Percentiles rank a stretch among this genome's conserved stretches.
These are phyloP conservation scores for Helicoverpa armigera DNA, from an alignment of 1,140 invertebrate species.

Conservation along the genomic window DNA sequence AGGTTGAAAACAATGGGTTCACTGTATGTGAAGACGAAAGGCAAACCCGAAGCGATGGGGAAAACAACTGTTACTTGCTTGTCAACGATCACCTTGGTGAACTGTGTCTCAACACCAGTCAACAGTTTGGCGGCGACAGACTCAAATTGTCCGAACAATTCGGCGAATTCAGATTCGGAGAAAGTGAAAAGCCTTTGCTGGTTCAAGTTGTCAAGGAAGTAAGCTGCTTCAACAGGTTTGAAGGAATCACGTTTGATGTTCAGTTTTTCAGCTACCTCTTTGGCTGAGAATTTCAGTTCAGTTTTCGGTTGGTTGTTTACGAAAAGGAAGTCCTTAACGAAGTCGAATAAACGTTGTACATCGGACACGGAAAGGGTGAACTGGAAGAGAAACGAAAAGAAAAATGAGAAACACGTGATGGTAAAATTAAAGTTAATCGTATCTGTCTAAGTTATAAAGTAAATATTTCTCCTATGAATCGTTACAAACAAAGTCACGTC, in stretches of 20 bases:
- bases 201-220: conserved; percentile 81
- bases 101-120: conserved; percentile 82
- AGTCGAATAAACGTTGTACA: conserved; percentile 80
- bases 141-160: conserved; percentile 71
- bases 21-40: conserved; percentile 88
- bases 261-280: conserved; percentile 87
- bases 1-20: conserved; percentile 85
- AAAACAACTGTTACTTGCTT: conserved; percentile 87
- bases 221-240: conserved; percentile 88
- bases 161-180: conserved; percentile 86
- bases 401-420: too few relatives aligned
- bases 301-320: conserved; percentile 47
- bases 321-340: conserved; percentile 70
- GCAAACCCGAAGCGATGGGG: conserved; percentile 89
- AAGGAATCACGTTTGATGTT: conserved; percentile 85
- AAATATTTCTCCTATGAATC: too few relatives aligned
- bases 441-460: too few relatives aligned
- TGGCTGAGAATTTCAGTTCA: conserved; percentile 75
- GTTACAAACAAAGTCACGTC: too few relatives aligned
- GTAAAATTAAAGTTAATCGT: too few relatives aligned
- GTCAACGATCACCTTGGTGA: conserved; percentile 86
- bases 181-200: conserved; percentile 85
- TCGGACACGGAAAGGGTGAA: conserved; percentile 83
- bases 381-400: conserved; percentile 58
- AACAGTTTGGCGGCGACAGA: conserved; percentile 64